Evolutionary conservation across 2,113 vertebrate species (phyloP).

Genomic region (Amblyornis subalaris): DNA sequence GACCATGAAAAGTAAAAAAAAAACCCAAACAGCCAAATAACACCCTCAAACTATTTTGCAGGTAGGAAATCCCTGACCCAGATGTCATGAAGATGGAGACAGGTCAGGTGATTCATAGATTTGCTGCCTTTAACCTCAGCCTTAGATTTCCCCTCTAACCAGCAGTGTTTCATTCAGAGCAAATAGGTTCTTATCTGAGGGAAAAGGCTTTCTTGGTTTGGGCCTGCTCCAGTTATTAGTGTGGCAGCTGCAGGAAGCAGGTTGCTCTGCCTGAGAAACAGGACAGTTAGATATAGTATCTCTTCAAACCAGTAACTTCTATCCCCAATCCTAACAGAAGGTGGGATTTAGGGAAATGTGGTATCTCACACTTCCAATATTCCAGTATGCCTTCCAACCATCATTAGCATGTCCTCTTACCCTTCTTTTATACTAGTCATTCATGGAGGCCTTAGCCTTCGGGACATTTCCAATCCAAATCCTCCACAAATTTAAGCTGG

Average conservation of each 20-base stretch:
- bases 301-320: background rate
- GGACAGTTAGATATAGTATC: background rate
- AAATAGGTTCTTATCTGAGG: background rate
- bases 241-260: background rate
- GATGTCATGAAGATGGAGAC: fast-evolving
- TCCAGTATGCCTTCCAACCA: background rate
- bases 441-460: background rate
- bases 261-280: background rate
- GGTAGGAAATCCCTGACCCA: background rate
- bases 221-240: background rate
- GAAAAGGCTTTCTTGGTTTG: background rate
- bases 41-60: background rate
- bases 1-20: background rate
- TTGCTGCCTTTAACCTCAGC: background rate
- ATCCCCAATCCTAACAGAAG: background rate
- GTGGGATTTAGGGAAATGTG: background rate
- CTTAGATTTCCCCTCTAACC: background rate
- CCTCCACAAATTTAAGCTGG: background rate
- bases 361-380: background rate
- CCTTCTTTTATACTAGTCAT: background rate
- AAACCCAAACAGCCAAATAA: fast-evolving
- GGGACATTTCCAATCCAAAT: background rate
- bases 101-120: background rate
- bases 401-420: background rate
- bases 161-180: background rate